A percentile compares a stretch with the other conserved stretches of the same genome.
Conservation (phyloP, 2,888 invertebrate species). For the Odontocerum albicorne region DNA sequence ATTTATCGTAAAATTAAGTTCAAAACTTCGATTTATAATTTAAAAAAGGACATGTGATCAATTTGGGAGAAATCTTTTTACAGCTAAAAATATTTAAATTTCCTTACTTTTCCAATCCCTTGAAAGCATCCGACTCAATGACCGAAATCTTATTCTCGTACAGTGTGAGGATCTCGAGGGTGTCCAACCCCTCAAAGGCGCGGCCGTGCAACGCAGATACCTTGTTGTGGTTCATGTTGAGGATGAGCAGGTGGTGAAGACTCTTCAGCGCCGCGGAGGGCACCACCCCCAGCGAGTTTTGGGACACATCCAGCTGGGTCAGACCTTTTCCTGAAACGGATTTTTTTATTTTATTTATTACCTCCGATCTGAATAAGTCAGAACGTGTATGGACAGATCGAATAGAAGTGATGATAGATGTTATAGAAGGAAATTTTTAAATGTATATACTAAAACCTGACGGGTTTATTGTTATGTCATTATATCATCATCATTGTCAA, state of each 20-base stretch:
- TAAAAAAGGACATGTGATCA: too few species aligned
- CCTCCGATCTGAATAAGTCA: too few species aligned
- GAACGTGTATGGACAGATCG: too few species aligned
- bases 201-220: conserved; percentile 76
- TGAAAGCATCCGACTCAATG: conserved; percentile 82
- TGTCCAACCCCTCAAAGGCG: conserved; percentile 85
- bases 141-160: conserved; percentile 83
- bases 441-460: too few species aligned
- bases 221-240: conserved; percentile 88
- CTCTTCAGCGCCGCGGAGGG: conserved; percentile 80
- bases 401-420: too few species aligned
- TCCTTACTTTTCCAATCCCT: conserved; percentile 82
- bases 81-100: too few species aligned
- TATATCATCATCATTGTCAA: too few species aligned
- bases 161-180: conserved; percentile 81
- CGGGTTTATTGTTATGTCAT: too few species aligned
- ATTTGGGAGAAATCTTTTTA: too few species aligned
- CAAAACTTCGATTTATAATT: too few species aligned
- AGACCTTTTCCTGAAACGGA: conserved; percentile 85
- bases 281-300: conserved; percentile 78
- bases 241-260: conserved; percentile 79
- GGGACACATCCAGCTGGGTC: conserved; percentile 85
- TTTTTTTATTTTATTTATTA: too few species aligned
- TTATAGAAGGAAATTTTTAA: too few species aligned
- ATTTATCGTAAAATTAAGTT: neutral